Conservation (phyloP, 2,113 vertebrate species). For the Daboia siamensis region DNA sequence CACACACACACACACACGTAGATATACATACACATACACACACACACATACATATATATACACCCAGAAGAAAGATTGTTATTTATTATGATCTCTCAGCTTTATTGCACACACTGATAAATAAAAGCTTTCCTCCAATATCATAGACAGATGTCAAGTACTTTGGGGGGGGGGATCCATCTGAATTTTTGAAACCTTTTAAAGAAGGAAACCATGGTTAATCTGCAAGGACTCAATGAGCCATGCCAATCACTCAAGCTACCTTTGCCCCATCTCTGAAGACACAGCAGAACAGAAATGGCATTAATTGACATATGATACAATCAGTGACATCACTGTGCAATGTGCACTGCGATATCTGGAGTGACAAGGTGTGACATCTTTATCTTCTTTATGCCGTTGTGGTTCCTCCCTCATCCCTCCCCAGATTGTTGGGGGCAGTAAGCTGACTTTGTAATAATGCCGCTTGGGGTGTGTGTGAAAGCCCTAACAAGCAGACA, state of each 20-base stretch:
- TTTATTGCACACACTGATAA: slow-evolving; percentile 37
- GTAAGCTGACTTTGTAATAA: too few relatives aligned
- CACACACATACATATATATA: not conserved
- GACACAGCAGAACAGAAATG: not conserved
- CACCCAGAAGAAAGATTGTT: slow-evolving; percentile 23
- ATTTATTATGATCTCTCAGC: slow-evolving; percentile 49
- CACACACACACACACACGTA: too few relatives aligned
- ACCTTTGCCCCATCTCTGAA: not conserved
- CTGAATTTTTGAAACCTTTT: not conserved
- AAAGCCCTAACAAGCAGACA: too few relatives aligned
- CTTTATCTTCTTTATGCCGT: not conserved
- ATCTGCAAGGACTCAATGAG: not conserved
- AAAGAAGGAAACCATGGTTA: not conserved
- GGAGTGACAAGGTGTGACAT: not conserved
- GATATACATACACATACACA: too few relatives aligned
- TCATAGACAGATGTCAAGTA: slow-evolving; percentile 30
- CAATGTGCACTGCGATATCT: not conserved
- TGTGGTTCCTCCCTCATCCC: not conserved
- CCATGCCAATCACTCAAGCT: not conserved
- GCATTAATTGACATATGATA: not conserved
- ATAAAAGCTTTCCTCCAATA: slow-evolving; percentile 49
- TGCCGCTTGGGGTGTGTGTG: too few relatives aligned
- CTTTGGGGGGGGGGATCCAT: not conserved
- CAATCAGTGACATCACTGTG: not conserved
- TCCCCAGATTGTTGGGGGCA: too few relatives aligned